phyloP scores from a whole-genome alignment of 2,888 invertebrate species.

The Fragum whitleyi region DNA sequence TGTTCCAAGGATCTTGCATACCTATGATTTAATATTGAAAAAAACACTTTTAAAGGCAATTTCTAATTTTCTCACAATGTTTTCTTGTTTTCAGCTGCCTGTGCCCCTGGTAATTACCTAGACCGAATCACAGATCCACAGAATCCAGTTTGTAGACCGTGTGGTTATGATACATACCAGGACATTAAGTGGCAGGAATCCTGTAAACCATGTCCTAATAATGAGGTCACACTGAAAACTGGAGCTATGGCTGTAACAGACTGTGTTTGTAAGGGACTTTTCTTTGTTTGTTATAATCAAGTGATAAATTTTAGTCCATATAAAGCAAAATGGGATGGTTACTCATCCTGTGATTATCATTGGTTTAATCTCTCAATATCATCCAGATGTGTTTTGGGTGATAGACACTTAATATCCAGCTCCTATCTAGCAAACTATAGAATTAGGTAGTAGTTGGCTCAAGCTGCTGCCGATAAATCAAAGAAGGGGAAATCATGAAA shows the following conservation, averaged over 20 bases:
- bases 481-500: too few species aligned
- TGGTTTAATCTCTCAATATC: too few species aligned
- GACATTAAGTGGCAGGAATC: constrained; percentile 89
- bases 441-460: too few species aligned
- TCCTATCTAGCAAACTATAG: too few species aligned
- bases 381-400: too few species aligned
- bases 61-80: constrained; percentile 2
- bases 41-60: neutral
- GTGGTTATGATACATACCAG: constrained; percentile 87
- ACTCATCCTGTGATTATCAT: too few species aligned
- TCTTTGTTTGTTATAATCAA: neutral
- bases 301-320: neutral
- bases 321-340: too few species aligned
- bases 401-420: too few species aligned
- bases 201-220: constrained; percentile 87
- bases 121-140: constrained; percentile 87
- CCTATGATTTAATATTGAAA: too few species aligned
- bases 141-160: constrained; percentile 89
- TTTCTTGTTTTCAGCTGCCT: constrained; percentile 48
- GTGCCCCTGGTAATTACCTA: constrained; percentile 93
- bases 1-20: too few species aligned
- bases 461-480: too few species aligned
- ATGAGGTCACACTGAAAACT: constrained; percentile 60
- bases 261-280: constrained; percentile 68
- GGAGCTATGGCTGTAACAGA: constrained; percentile 44